Evolutionary conservation across 2,888 invertebrate species (phyloP).

Genomic region (Pollenia angustigena): DNA sequence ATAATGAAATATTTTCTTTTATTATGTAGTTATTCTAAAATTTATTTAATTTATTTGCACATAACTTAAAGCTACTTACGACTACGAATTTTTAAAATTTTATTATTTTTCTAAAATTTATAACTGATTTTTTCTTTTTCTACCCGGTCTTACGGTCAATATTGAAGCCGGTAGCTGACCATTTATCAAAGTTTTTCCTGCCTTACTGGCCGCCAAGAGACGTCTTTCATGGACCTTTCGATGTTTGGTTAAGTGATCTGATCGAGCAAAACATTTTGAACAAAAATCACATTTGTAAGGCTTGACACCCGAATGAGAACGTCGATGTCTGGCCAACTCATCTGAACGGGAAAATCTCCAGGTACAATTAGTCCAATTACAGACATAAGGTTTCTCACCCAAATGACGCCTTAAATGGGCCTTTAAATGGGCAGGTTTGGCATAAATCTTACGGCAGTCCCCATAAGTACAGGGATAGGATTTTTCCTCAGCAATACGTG

Average conservation of each 20-base stretch:
- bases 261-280: conserved; percentile 94
- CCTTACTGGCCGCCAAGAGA: conserved; percentile 82
- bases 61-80: no score
- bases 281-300: conserved; percentile 96
- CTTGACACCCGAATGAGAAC: conserved; percentile 98
- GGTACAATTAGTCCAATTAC: conserved; percentile 91
- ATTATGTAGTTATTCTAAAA: no score
- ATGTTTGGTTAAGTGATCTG: conserved; percentile 97
- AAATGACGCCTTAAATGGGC: conserved; percentile 93
- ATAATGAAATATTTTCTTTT: no score
- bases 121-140: conserved; percentile 82
- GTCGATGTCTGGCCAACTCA: conserved; percentile 94
- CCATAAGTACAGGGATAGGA: conserved; percentile 88
- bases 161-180: conserved; percentile 79
- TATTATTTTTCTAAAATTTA: not conserved
- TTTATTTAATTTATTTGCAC: no score
- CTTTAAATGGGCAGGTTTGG: conserved; percentile 95
- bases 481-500: conserved; percentile 80
- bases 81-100: not conserved
- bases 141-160: conserved; percentile 82
- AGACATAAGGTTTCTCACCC: conserved; percentile 91
- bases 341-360: conserved; percentile 98
- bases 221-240: conserved; percentile 92
- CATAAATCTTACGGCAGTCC: conserved; percentile 92
- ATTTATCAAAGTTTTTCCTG: conserved; percentile 77